A percentile compares a stretch with the other conserved stretches of the same genome.
Conservation (phyloP, 2,888 invertebrate genomes). For the Brachypalpus laphriformis region DNA sequence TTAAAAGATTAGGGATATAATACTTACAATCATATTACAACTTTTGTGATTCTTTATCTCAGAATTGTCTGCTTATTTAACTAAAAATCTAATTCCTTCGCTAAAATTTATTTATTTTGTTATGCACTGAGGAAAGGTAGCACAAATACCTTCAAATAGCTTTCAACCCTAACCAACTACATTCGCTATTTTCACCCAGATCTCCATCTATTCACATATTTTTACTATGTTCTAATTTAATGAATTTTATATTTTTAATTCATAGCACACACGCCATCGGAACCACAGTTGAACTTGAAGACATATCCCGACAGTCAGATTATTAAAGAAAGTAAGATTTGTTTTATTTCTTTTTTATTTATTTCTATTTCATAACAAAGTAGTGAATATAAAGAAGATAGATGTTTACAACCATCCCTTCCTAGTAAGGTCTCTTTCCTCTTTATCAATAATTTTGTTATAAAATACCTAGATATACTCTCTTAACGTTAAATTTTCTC, state of each 20-base stretch:
- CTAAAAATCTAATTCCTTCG: neutral
- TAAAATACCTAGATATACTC: slow-evolving; percentile 35
- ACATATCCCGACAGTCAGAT: slow-evolving; percentile 91
- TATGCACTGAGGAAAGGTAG: neutral
- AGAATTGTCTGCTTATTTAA: neutral
- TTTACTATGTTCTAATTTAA: neutral
- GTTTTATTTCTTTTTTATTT: slow-evolving; percentile 77
- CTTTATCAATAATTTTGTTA: slow-evolving; percentile 68
- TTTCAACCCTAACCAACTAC: neutral
- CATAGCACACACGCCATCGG: slow-evolving; percentile 68
- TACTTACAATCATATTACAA: no score
- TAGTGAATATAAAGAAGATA: neutral
- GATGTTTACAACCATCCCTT: neutral
- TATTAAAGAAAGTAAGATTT: slow-evolving; percentile 94
- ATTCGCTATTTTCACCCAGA: neutral
- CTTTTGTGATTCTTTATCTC: no score
- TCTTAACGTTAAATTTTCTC: slow-evolving; percentile 62
- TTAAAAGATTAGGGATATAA: no score
- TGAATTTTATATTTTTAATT: neutral
- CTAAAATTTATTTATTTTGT: neutral
- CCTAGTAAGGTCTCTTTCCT: slow-evolving; percentile 37
- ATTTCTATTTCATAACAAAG: neutral
- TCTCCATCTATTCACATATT: neutral
- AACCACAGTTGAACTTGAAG: slow-evolving; percentile 85
- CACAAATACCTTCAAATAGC: neutral